Percentiles rank a stretch among this genome's conserved stretches.
phyloP scores from a whole-genome alignment of 2,113 vertebrate genomes.

The Probosciger aterrimus region DNA sequence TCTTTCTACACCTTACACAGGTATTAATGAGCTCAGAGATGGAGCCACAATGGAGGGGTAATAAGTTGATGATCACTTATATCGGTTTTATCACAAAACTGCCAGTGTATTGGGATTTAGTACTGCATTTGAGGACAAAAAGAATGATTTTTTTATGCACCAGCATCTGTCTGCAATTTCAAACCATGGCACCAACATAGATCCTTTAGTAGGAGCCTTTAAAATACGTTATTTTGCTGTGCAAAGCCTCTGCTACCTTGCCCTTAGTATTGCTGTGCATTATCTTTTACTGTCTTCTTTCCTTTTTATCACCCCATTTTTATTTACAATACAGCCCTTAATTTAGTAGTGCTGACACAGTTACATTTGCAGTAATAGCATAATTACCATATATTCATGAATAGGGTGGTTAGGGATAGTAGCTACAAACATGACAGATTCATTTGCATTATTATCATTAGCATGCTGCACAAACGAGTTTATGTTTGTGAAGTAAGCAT shows the following conservation, averaged over 20 bases:
- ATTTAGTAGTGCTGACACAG: constrained; percentile 58
- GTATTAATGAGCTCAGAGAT: neutral
- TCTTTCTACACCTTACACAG: neutral
- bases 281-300: constrained; percentile 1
- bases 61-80: neutral
- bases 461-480: constrained; percentile 19
- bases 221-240: neutral
- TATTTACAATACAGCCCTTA: constrained; percentile 66
- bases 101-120: neutral
- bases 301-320: constrained; percentile 49
- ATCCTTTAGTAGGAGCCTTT: neutral
- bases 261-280: neutral
- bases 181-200: neutral
- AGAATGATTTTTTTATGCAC: neutral
- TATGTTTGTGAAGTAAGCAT: constrained; percentile 7
- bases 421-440: constrained; percentile 41
- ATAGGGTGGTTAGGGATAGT: constrained; percentile 48
- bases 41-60: neutral
- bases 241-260: neutral
- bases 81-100: neutral
- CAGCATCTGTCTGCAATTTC: neutral
- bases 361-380: constrained; percentile 58
- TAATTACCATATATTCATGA: constrained; percentile 70
- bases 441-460: constrained; percentile 53
- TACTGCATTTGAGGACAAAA: neutral